phyloP scores from a whole-genome alignment of 2,113 vertebrate genomes.

The Heptranchias perlo region DNA sequence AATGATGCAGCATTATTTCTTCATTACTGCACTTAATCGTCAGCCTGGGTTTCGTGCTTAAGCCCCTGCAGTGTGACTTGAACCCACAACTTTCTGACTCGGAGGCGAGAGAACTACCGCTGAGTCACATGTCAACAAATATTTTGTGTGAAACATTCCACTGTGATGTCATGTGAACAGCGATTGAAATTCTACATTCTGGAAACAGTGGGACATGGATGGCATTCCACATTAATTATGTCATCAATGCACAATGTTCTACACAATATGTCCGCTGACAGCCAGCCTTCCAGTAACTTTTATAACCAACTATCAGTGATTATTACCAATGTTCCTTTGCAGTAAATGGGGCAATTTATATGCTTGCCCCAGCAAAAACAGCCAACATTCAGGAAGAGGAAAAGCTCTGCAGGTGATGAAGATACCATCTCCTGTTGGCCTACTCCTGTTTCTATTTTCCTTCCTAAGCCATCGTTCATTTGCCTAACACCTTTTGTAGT shows the following conservation, averaged over 20 bases:
- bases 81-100: neutral
- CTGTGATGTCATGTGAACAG: neutral
- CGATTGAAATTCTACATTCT: neutral
- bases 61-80: neutral
- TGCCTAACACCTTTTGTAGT: neutral
- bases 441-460: too few species aligned
- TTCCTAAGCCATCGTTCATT: neutral
- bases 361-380: neutral
- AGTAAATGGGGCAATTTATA: neutral
- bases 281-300: constrained; percentile 4
- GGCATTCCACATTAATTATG: neutral
- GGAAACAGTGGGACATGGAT: neutral
- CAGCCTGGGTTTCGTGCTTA: neutral
- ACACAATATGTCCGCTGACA: neutral
- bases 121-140: neutral
- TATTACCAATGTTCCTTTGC: neutral
- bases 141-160: neutral
- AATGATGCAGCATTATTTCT: neutral
- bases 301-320: neutral
- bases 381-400: neutral
- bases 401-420: neutral
- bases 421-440: too few species aligned
- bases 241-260: neutral
- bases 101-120: neutral
- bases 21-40: neutral